A percentile compares a stretch with the other conserved stretches of the same genome.
phyloP scores from a whole-genome alignment of 2,888 invertebrate species.

The Corbicula japonica region DNA sequence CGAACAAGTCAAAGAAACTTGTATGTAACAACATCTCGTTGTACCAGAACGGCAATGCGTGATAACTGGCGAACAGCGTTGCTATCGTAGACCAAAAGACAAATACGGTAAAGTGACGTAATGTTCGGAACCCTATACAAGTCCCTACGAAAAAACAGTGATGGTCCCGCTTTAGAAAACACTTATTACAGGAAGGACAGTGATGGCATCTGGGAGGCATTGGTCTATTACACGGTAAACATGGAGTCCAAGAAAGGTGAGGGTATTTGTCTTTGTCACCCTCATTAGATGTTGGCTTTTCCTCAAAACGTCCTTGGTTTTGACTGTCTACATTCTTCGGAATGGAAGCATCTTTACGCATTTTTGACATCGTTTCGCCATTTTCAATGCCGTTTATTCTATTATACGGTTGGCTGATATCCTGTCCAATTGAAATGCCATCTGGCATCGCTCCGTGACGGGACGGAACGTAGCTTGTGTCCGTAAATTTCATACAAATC shows the following conservation, averaged over 20 bases:
- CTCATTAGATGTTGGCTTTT: neutral
- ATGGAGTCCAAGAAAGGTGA: conserved; percentile 83
- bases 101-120: conserved; percentile 81
- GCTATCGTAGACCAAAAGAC: conserved; percentile 73
- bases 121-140: conserved; percentile 82
- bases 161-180: conserved; percentile 83
- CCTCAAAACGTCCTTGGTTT: neutral
- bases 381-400: conserved; percentile 6
- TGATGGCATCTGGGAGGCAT: conserved; percentile 83
- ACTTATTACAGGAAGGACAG: conserved; percentile 79
- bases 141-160: conserved; percentile 82
- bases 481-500: conserved; percentile 77
- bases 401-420: conserved; percentile 1
- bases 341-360: neutral
- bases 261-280: conserved; percentile 64
- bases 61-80: conserved; percentile 68
- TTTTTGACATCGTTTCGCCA: neutral
- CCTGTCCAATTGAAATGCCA: conserved; percentile 47
- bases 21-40: conserved; percentile 55
- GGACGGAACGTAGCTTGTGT: conserved; percentile 73
- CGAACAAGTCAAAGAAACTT: conserved; percentile 69
- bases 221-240: conserved; percentile 75
- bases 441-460: conserved; percentile 65
- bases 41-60: conserved; percentile 42
- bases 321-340: neutral